Evolutionary conservation across 2,888 invertebrate species (phyloP), one percentile per base, ranked within the genome.

Genomic region (Nineta flava): DNA sequence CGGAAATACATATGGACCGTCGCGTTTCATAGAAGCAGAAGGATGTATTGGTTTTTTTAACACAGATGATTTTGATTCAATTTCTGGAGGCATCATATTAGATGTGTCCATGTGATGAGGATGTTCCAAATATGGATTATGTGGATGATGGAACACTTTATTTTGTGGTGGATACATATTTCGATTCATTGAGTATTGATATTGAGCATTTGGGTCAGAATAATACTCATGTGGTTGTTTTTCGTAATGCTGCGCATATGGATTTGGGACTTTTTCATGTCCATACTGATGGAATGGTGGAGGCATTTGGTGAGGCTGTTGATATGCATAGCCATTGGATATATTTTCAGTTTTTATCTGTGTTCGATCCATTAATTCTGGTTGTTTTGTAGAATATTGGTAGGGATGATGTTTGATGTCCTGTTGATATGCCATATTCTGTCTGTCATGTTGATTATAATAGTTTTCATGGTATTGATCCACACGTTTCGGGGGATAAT

Each of bases 1-100:
- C 53, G 75, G 67, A 62, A 74, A 83, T 53, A 75, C 65, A 60
- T 79, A 79, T 19, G 71, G 70, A 34, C 26, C 44, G 19, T 19
- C 38, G 2, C 15, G 19, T 26, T 44, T 44, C 13, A 44, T 21
- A 13, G 26, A 16, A 9, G 9, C 17, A 19, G 44, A 13, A 13
- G 44, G 19, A 44, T 44, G 44, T 21, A 13, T 21, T n/a, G 44
- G 13, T 44, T 44, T 17, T 19, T 44, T 41, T 16, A 26, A 26
- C 6, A 16, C 41, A 15, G 41, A 9, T 16, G 16, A 41, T 41
- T 41, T 17, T 44, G 12, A 15, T 16, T 44, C 26, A 21, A n/a
- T 44, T 13, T 13, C 13, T 44, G 44, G 21, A 19, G 26, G 7
- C 7, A 44, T 10, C 21, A n/a, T 44, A 21, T n/a, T 44, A 26